phyloP scores from a whole-genome alignment of 1,140 invertebrate species.

The Asbolus verrucosus region DNA sequence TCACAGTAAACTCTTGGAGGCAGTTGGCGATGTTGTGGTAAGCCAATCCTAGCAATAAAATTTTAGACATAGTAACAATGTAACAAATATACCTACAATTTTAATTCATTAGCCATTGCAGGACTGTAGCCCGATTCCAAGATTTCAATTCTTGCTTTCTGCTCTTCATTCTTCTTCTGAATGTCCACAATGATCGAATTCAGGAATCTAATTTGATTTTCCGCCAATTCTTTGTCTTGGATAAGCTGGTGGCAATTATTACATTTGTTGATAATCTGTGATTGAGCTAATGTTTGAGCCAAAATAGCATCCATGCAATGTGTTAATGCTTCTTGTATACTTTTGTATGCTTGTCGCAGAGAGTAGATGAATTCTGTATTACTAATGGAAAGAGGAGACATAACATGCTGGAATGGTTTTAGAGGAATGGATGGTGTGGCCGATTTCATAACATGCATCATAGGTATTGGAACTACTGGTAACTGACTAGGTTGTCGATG shows the following conservation, averaged over 20 bases:
- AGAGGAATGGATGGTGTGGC: neutral
- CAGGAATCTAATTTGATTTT: slow-evolving; percentile 89
- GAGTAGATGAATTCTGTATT: neutral
- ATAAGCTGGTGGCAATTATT: slow-evolving; percentile 65
- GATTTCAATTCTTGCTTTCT: slow-evolving; percentile 82
- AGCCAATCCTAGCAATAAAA: slow-evolving; percentile 60
- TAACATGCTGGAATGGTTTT: slow-evolving; percentile 13
- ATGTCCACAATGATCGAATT: slow-evolving; percentile 97
- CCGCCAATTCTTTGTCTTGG: slow-evolving; percentile 75
- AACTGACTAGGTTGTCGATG: neutral
- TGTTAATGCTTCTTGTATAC: slow-evolving; percentile 44
- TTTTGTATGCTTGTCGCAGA: slow-evolving; percentile 8
- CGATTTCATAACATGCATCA: slow-evolving; percentile 36
- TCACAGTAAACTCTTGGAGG: slow-evolving; percentile 93
- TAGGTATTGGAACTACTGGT: slow-evolving; percentile 29
- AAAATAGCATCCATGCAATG: slow-evolving; percentile 45
- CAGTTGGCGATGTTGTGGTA: slow-evolving; percentile 63
- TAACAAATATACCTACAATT: slow-evolving; percentile 67
- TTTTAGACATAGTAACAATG: neutral
- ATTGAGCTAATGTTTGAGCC: slow-evolving; percentile 38
- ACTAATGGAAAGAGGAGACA: neutral
- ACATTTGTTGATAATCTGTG: slow-evolving; percentile 46
- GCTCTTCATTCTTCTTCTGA: slow-evolving; percentile 90
- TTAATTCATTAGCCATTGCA: slow-evolving; percentile 71
- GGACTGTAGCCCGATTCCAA: slow-evolving; percentile 75